Evolutionary conservation across 2,888 invertebrate species (phyloP).

Genomic region (Cephus pulcher): DNA sequence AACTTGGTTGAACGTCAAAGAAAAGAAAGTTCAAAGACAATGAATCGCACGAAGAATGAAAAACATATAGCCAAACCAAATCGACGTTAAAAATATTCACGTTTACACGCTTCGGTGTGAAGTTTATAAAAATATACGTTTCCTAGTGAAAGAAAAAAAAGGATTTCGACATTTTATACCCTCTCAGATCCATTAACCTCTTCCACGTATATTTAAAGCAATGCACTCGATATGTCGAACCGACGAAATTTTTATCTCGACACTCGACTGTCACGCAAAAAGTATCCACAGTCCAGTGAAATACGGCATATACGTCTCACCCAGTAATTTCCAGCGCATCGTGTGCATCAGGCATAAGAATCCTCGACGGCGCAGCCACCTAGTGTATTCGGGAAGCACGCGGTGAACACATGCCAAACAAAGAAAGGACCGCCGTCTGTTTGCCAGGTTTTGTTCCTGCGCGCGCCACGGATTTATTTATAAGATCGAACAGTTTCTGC

Average conservation of each 20-base stretch:
- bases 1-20: background rate
- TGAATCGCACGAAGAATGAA: background rate
- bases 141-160: background rate
- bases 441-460: slow-evolving; percentile 1
- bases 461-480: slow-evolving; percentile 5
- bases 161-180: background rate
- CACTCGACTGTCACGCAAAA: background rate
- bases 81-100: background rate
- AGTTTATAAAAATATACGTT: background rate
- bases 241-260: background rate
- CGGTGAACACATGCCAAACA: slow-evolving; percentile 4
- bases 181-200: background rate
- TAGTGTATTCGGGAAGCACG: background rate
- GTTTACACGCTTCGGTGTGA: background rate
- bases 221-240: background rate
- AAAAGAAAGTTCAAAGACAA: background rate
- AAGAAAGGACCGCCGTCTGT: background rate
- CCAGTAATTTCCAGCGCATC: background rate
- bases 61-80: background rate
- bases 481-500: slow-evolving; percentile 2
- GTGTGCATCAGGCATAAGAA: background rate
- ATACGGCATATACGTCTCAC: background rate
- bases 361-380: background rate
- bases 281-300: background rate
- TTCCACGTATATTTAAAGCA: background rate